phyloP scores from a whole-genome alignment of 2,888 invertebrate species.

The Orthosia incerta region DNA sequence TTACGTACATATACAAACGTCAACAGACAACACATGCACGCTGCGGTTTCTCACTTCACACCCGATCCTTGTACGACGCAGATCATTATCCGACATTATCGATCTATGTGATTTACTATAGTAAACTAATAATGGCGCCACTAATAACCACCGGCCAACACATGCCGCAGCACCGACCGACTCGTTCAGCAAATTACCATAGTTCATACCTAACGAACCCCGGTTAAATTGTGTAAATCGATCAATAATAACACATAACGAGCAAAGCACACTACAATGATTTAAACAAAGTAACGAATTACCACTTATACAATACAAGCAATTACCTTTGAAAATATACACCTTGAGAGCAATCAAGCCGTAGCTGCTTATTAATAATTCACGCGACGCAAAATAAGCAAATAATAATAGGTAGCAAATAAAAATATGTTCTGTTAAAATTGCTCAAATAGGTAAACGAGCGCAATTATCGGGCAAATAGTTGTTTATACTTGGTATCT shows the following conservation, averaged over 20 bases:
- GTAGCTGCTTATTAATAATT: slow-evolving; percentile 66
- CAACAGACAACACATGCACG: slow-evolving; percentile 40
- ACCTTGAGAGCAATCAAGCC: slow-evolving; percentile 65
- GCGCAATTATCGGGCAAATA: slow-evolving; percentile 85
- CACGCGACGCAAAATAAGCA: slow-evolving; percentile 68
- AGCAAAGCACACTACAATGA: slow-evolving; percentile 60
- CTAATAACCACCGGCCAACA: slow-evolving; percentile 78
- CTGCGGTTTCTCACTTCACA: slow-evolving; percentile 82
- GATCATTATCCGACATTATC: slow-evolving; percentile 85
- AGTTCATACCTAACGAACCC: slow-evolving; percentile 71
- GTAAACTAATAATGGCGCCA: slow-evolving; percentile 84
- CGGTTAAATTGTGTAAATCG: slow-evolving; percentile 72
- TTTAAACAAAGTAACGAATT: slow-evolving; percentile 67
- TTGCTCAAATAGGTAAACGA: slow-evolving; percentile 79
- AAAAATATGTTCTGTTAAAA: slow-evolving; percentile 75
- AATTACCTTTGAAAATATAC: slow-evolving; percentile 67
- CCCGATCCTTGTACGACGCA: slow-evolving; percentile 78
- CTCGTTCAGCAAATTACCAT: slow-evolving; percentile 81
- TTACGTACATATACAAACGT: slow-evolving; percentile 31
- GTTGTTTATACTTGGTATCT: slow-evolving; percentile 85
- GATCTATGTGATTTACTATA: slow-evolving; percentile 84
- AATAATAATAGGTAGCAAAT: slow-evolving; percentile 67
- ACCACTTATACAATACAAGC: slow-evolving; percentile 67
- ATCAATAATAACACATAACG: slow-evolving; percentile 71
- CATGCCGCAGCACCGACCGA: slow-evolving; percentile 67